Evolutionary conservation across 2,797 vertebrate species (phyloP), one percentile per base, ranked within the genome.

Genomic region (Ficedula albicollis): DNA sequence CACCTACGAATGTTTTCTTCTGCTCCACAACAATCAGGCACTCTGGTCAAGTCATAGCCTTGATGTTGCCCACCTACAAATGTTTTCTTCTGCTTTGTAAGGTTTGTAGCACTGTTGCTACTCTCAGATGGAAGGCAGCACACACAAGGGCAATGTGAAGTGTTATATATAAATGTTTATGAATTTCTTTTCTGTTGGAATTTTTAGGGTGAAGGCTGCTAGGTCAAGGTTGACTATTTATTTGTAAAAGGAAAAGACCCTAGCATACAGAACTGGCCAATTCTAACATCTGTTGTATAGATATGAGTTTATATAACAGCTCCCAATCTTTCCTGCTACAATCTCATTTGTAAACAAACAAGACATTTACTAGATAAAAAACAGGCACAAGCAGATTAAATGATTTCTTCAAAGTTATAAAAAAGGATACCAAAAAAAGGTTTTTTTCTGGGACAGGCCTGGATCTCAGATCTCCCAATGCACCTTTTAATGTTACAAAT

Each of bases 291-390:
- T 75, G 58, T 15, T 87, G 26, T 30, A 55, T 16, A 76, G 14
- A 89, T 59, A 66, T 0, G 14, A 76, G 48, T 95, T 94, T 75
- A 78, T 41, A 39, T 32, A 90, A 80, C 62, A 70, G n/a, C 15
- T 87, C 56, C 56, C 30, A 72, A 19, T 59, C 27, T 68, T 84
- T 83, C 72, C 68, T 85, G 66, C 22, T 72, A 23, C 68, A 83
- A 52, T 46, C 34, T 30, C 41, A 11, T 32, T 26, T 77, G 30
- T 59, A 89, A 93, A 85, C 81, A 90, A 89, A 91, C 32, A 78
- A 85, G 72, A 58, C 58, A 72, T 88, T 81, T 88, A 66, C 36
- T 69, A 86, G 92, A 93, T 46, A 72, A 83, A 95, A 91, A 75
- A 1, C 36, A 78, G 73, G 29, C 58, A 56, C 26, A 23, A 58